These are phyloP conservation scores for Psittacula echo DNA, from an alignment of 2,797 vertebrate genomes.

Conservation along the genomic window DNA sequence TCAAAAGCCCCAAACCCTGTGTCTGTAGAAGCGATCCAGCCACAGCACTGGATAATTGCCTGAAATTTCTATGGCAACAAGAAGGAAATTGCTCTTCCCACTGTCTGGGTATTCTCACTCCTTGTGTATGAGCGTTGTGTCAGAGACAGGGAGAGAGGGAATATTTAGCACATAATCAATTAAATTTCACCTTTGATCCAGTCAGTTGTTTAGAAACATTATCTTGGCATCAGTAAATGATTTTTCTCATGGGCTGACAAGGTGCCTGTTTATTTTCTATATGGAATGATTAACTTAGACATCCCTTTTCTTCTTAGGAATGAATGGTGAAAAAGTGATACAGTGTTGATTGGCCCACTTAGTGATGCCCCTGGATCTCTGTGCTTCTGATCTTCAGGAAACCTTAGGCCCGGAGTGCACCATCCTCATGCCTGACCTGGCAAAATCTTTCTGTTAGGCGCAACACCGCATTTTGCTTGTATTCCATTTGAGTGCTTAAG, in stretches of 20 bases:
- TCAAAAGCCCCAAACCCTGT: background rate
- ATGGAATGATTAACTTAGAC: slow-evolving; percentile 47
- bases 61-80: slow-evolving; percentile 62
- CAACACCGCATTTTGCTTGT: background rate
- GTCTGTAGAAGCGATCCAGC: background rate
- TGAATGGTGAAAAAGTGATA: slow-evolving; percentile 56
- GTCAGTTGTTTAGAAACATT: slow-evolving; percentile 72
- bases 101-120: slow-evolving; percentile 39
- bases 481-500: fast-evolving
- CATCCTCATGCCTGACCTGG: background rate
- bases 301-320: slow-evolving; percentile 54
- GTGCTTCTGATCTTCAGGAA: background rate
- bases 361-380: slow-evolving; percentile 10
- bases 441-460: background rate
- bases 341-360: slow-evolving; percentile 26
- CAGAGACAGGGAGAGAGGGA: slow-evolving; percentile 17
- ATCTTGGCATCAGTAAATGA: slow-evolving; percentile 40
- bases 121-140: background rate
- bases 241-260: slow-evolving; percentile 58
- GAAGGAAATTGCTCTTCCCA: slow-evolving; percentile 33
- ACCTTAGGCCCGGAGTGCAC: background rate
- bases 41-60: fast-evolving
- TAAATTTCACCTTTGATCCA: slow-evolving; percentile 73
- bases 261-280: slow-evolving; percentile 64
- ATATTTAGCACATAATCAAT: slow-evolving; percentile 69